These are phyloP conservation scores for Aphelenchoides fujianensis DNA, from an alignment of 1,140 invertebrate genomes.

Conservation along the genomic window DNA sequence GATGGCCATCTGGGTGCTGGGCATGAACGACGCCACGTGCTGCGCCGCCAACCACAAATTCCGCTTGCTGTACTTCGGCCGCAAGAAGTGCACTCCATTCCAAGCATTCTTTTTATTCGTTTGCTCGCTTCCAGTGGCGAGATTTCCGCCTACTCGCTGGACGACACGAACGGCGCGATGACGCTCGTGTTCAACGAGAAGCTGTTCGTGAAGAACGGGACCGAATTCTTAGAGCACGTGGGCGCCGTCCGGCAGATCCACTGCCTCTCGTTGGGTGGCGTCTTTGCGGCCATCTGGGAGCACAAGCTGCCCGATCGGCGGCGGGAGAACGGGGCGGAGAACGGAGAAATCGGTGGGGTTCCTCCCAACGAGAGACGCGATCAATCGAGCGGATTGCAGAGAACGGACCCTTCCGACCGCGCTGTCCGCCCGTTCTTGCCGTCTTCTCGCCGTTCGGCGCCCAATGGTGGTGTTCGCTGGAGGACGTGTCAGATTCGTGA, in stretches of 20 bases:
- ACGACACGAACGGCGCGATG: slow-evolving; percentile 57
- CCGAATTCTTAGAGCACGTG: slow-evolving; percentile 42
- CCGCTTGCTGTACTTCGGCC: slow-evolving; percentile 87
- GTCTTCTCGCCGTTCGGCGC: slow-evolving; percentile 60
- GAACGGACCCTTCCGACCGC: background rate
- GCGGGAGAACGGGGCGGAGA: background rate
- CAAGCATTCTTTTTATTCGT: too few relatives aligned
- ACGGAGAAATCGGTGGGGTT: background rate
- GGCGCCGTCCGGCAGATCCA: slow-evolving; percentile 46
- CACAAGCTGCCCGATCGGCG: background rate
- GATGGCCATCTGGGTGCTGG: slow-evolving; percentile 88
- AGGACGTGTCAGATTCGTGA: slow-evolving; percentile 34
- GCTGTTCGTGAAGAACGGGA: slow-evolving; percentile 54
- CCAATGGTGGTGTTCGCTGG: slow-evolving; percentile 58
- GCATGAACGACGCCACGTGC: slow-evolving; percentile 85
- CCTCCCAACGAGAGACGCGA: too few relatives aligned
- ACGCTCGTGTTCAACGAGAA: slow-evolving; percentile 49
- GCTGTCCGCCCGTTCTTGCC: slow-evolving; percentile 52
- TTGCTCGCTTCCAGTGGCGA: slow-evolving; percentile 55
- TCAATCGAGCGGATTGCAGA: too few relatives aligned
- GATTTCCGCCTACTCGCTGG: slow-evolving; percentile 54
- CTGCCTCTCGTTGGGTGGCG: slow-evolving; percentile 53
- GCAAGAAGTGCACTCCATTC: slow-evolving; percentile 72
- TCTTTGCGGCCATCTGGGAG: slow-evolving; percentile 55
- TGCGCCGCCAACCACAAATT: slow-evolving; percentile 95